Evolutionary conservation across 2,113 vertebrate genomes (phyloP), one percentile per base, ranked within the genome.

Genomic region (Baryphthengus martii): DNA sequence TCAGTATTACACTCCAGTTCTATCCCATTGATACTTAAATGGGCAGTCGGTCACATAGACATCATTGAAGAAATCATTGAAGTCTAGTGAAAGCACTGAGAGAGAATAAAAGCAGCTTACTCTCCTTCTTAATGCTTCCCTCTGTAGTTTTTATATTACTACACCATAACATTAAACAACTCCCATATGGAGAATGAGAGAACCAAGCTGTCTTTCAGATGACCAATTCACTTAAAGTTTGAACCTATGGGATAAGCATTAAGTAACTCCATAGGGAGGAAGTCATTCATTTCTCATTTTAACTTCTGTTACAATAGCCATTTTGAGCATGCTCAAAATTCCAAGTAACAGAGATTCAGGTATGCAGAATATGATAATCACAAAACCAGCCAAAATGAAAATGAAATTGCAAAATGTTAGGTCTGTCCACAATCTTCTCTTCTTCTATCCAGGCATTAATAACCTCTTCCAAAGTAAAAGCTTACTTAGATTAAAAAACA

Each of bases 401-500:
- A 89, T 29, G n/a, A 61, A 92, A 78, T 40, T 65, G 23, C 37
- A 56, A 89, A 92, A 75, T 56, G 6, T 26, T 96, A 29, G 72
- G 49, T 29, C 44, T 87, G 80, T 56, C 49, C 83, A 62, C 66
- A 94, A 12, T 73, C 84, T 82, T 85, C 23, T 85, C 29, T 84
- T 77, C 50, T 66, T 44, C 13, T 65, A 77, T 17, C 13, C 44
- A 84, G 44, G 44, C 61, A 72, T 44, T 73, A 94, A 88, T 49
- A 80, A 25, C 61, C 12, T 84, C 42, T 91, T 84, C 63, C 59
- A 23, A 84, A 93, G 47, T 33, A 89, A 93, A 95, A 88, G 45
- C 86, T 92, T 89, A 81, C 84, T 94, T 88, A 66, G 71, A 93
- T 88, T 80, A 77, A 91, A 92, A 92, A 75, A 44, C 53, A 44